Conservation (phyloP, 2,888 invertebrate genomes). For the Ochropacha duplaris region DNA sequence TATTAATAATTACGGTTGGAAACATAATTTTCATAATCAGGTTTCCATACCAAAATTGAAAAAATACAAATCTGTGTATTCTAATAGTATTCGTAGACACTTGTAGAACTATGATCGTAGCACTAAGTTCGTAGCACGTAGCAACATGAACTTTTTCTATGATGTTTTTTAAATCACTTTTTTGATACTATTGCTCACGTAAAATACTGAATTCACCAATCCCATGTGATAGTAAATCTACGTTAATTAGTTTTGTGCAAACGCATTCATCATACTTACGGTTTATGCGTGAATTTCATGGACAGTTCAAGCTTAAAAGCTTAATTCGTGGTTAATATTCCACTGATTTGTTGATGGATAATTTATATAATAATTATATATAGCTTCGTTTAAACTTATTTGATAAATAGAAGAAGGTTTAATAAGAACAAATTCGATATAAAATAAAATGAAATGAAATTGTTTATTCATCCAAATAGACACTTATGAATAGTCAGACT, state of each 20-base stretch:
- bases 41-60: too few relatives aligned
- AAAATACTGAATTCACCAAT: background rate
- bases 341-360: conserved; percentile 38
- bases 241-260: conserved; percentile 4
- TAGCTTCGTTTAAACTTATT: too few relatives aligned
- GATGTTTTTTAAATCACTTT: background rate
- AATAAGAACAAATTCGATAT: too few relatives aligned
- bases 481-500: too few relatives aligned
- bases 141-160: background rate
- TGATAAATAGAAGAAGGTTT: too few relatives aligned
- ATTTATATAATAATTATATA: too few relatives aligned
- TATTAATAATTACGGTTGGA: too few relatives aligned
- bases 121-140: background rate
- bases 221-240: background rate
- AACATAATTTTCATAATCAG: too few relatives aligned
- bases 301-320: conserved; percentile 17
- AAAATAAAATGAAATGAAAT: too few relatives aligned
- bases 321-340: conserved; percentile 37
- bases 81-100: background rate
- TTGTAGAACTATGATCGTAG: background rate
- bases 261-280: conserved; percentile 12
- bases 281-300: conserved; percentile 13
- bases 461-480: too few relatives aligned
- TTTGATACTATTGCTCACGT: background rate
- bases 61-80: too few relatives aligned